Evolutionary conservation across 2,113 vertebrate genomes (phyloP).

Genomic region (Neomonachus schauinslandi): DNA sequence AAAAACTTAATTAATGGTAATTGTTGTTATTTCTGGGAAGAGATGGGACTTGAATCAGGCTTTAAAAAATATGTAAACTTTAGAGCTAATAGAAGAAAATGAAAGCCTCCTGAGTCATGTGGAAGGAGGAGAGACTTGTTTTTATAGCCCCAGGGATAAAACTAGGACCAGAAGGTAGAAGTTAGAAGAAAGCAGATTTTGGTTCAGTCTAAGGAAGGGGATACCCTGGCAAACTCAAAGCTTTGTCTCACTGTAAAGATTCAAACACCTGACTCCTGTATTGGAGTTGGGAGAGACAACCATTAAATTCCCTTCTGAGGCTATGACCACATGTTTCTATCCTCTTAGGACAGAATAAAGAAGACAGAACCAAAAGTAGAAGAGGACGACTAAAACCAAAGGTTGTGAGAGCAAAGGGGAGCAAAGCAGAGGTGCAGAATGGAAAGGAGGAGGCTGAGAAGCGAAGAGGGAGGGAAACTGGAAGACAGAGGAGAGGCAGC

Average conservation of each 20-base stretch:
- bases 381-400: background rate
- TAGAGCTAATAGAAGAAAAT: background rate
- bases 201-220: slow-evolving; percentile 7
- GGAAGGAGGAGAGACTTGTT: slow-evolving; percentile 6
- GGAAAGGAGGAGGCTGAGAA: background rate
- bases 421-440: background rate
- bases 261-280: background rate
- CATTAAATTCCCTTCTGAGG: slow-evolving; percentile 18
- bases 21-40: slow-evolving; percentile 17
- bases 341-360: background rate
- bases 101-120: background rate
- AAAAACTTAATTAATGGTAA: background rate
- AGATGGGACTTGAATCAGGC: background rate
- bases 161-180: background rate
- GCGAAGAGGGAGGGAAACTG: background rate
- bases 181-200: slow-evolving; percentile 2
- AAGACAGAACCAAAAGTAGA: background rate
- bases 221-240: background rate
- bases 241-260: background rate
- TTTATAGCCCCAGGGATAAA: background rate
- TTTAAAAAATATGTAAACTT: slow-evolving; percentile 26
- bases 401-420: background rate
- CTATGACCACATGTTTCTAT: background rate
- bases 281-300: background rate
- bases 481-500: background rate